Evolutionary conservation across 2,888 invertebrate species (phyloP), one percentile per base, ranked within the genome.

Genomic region (Acronicta psi): DNA sequence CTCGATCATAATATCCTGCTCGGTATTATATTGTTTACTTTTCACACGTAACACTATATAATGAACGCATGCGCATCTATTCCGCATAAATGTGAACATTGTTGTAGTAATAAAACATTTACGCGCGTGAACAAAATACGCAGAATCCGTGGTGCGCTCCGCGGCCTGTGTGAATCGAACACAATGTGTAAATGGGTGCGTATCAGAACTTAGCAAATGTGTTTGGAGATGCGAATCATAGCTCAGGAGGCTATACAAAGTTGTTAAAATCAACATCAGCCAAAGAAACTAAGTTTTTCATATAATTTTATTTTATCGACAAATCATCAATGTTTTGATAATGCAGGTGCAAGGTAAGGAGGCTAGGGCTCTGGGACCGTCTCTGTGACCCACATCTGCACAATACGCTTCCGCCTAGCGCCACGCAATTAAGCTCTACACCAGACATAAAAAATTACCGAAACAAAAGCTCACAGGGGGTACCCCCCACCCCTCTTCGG

Each of bases 391-490:
- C 87, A 93, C 82, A 92, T 93, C 75, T 79, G 69, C 81, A 93
- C 92, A 93, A 93, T 92, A 84, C 87, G 85, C 83, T 87, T 88
- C 90, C 91, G 87, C 85, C 87, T 84, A 85, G 87, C 88, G 86
- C 87, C 86, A 89, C 88, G 90, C 93, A 93, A 93, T 93, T 93
- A 93, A 92, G 88, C 90, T 83, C 84, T 86, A 90, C 92, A 90
- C 87, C 89, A 92, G 93, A 93, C 91, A 91, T 92, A 93, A 93
- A 93, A 93, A 92, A 92, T 90, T 92, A 91, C 92, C 88, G 91
- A 93, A 94, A 93, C 92, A 93, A 94, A 92, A 90, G 91, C 88
- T 86, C 85, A 83, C 80, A 72, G 84, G 78, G 84, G 82, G 70
- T 59, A 81, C 79, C 79, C 77, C 67, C 41, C 56, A 70, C 76